Evolutionary conservation across 1,140 invertebrate species (phyloP).

Genomic region (Venustaconcha ellipsiformis): DNA sequence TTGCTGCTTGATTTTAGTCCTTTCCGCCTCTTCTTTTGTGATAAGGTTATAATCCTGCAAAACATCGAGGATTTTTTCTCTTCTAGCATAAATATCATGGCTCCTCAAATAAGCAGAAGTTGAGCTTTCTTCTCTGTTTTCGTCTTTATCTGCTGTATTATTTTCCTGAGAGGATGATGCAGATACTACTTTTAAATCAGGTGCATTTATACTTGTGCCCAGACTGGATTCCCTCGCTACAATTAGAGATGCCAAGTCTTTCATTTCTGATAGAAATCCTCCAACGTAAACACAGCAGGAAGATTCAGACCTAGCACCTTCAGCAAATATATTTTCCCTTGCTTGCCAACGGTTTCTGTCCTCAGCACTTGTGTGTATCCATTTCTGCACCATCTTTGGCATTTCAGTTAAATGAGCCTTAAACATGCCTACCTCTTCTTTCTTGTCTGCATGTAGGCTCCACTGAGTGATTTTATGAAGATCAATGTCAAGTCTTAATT

Average conservation of each 20-base stretch:
- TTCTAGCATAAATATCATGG: too few species aligned
- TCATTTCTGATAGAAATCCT: slow-evolving; percentile 22
- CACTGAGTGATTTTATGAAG: slow-evolving; percentile 13
- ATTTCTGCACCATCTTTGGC: slow-evolving; percentile 20
- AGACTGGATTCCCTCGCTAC: slow-evolving; percentile 2
- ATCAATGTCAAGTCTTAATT: slow-evolving; percentile 20
- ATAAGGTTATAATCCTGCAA: too few species aligned
- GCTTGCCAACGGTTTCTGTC: slow-evolving; percentile 29
- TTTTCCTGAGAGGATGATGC: neutral
- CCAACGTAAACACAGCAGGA: slow-evolving; percentile 8
- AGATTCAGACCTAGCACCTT: neutral
- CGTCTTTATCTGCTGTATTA: slow-evolving; percentile 5
- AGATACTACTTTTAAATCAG: too few species aligned
- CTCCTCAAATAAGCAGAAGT: too few species aligned
- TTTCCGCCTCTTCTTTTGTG: too few species aligned
- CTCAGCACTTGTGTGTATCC: slow-evolving; percentile 32
- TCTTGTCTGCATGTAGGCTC: slow-evolving; percentile 13
- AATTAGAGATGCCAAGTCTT: slow-evolving; percentile 23
- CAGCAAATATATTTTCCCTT: slow-evolving; percentile 10
- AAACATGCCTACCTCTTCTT: slow-evolving; percentile 9
- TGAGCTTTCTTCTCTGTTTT: neutral
- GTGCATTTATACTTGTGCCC: neutral
- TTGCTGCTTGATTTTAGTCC: too few species aligned
- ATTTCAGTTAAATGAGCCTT: slow-evolving; percentile 8
- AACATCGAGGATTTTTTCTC: too few species aligned